A percentile compares a stretch with the other conserved stretches of the same genome.
Evolutionary conservation across 2,888 invertebrate genomes (phyloP).

Genomic region (Catotricha subobsoleta): DNA sequence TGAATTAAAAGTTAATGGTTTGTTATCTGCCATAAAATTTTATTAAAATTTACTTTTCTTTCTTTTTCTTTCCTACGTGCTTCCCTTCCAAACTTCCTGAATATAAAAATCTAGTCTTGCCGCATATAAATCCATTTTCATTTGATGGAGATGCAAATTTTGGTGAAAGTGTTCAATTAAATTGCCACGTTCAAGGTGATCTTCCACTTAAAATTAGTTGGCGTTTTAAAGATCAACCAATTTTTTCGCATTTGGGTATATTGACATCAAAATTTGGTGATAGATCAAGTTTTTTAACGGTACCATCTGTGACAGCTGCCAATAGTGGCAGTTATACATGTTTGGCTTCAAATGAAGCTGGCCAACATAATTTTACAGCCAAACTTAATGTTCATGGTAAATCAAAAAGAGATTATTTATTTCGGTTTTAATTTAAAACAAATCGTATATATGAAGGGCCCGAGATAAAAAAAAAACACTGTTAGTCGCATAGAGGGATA

Average conservation of each 20-base stretch:
- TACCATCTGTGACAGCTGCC: conserved; percentile 48
- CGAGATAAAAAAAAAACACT: too few relatives aligned
- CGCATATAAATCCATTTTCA: conserved; percentile 13
- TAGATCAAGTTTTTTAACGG: conserved; percentile 45
- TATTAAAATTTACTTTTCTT: not conserved
- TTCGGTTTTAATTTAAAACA: not conserved
- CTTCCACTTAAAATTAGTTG: conserved; percentile 39
- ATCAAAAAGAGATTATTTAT: not conserved
- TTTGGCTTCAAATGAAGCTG: conserved; percentile 43
- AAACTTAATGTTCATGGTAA: conserved; percentile 46
- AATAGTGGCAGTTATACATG: conserved; percentile 54
- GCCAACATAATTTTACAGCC: conserved; percentile 39
- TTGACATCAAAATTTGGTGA: conserved; percentile 45
- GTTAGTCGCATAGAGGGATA: too few relatives aligned
- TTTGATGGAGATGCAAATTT: conserved; percentile 32
- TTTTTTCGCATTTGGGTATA: conserved; percentile 34
- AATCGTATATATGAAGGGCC: too few relatives aligned
- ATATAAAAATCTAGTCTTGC: conserved; percentile 7
- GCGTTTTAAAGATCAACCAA: conserved; percentile 34
- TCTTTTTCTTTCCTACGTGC: not conserved
- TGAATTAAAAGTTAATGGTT: conserved; percentile 36
- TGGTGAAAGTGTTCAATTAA: conserved; percentile 48
- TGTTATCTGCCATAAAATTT: conserved; percentile 5
- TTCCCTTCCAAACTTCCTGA: not conserved
- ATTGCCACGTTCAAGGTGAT: conserved; percentile 42